Percentiles rank a stretch among this genome's conserved stretches.
Conservation (phyloP, 1,140 invertebrate genomes). For the Drosophila teissieri region DNA sequence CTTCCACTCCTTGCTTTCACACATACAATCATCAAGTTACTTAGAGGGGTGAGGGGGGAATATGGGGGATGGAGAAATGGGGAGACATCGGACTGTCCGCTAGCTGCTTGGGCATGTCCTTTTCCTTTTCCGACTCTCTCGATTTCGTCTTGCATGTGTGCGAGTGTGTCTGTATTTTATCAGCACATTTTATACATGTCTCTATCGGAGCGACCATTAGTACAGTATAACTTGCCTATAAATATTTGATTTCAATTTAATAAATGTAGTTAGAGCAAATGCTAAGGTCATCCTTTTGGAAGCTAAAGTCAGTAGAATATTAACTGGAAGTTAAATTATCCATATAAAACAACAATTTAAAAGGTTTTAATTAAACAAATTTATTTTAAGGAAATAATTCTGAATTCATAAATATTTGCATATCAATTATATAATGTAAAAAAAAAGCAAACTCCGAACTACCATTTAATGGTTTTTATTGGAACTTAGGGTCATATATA, state of each 20-base stretch:
- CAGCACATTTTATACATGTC: conserved; percentile 65
- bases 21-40: conserved; percentile 78
- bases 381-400: no score
- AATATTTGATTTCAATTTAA: neutral
- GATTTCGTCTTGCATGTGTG: conserved; percentile 11
- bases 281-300: no score
- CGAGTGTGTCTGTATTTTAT: conserved; percentile 47
- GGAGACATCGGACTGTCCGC: conserved; percentile 63
- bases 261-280: no score
- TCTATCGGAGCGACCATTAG: conserved; percentile 36
- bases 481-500: no score
- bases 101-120: conserved; percentile 78
- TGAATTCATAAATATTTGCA: no score
- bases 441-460: no score
- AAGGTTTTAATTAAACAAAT: no score
- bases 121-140: conserved; percentile 59
- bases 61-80: conserved; percentile 24
- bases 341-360: no score
- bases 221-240: conserved; percentile 19
- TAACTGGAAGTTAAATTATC: no score
- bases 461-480: no score
- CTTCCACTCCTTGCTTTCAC: conserved; percentile 40
- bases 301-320: no score
- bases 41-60: conserved; percentile 25
- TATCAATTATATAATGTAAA: no score